phyloP scores from a whole-genome alignment of 2,113 vertebrate genomes.

The Sitta europaea region DNA sequence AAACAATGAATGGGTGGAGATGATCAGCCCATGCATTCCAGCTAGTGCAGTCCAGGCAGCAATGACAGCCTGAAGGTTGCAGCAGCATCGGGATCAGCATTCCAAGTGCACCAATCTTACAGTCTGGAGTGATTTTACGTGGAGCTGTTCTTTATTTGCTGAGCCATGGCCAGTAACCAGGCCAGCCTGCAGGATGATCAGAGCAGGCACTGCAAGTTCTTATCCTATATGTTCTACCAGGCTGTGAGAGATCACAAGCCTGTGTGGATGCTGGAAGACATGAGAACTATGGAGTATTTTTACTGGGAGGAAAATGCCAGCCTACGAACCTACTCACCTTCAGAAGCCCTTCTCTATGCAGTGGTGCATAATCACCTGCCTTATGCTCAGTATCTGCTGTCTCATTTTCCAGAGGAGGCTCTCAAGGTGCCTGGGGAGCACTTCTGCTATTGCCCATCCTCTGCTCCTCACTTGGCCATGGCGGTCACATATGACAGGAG shows the following conservation, averaged over 20 bases:
- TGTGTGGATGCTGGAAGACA: conserved; percentile 89
- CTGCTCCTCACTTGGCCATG: conserved; percentile 82
- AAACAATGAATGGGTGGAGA: conserved; percentile 72
- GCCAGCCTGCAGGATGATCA: conserved; percentile 67
- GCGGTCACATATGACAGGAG: conserved; percentile 84
- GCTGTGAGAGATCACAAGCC: conserved; percentile 86
- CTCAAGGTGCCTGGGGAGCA: conserved; percentile 81
- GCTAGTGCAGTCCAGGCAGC: conserved; percentile 55
- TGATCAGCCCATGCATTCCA: conserved; percentile 58
- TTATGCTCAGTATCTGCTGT: conserved; percentile 83
- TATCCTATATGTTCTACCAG: conserved; percentile 86
- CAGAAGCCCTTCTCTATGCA: conserved; percentile 87
- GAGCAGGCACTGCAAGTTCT: conserved; percentile 72
- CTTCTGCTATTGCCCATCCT: conserved; percentile 81
- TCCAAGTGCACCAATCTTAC: conserved; percentile 40
- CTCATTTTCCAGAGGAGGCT: conserved; percentile 78
- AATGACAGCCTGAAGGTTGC: conserved; percentile 66
- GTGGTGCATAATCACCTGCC: conserved; percentile 86
- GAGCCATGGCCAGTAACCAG: conserved; percentile 68
- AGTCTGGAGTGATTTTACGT: conserved; percentile 30
- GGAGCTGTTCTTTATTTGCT: conserved; percentile 36
- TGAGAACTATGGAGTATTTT: conserved; percentile 86
- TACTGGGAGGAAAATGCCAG: conserved; percentile 79
- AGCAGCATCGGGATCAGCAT: conserved; percentile 61
- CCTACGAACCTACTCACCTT: conserved; percentile 79